Percentiles rank a stretch among this genome's conserved stretches.
These are phyloP conservation scores for Geococcyx californianus DNA, from an alignment of 2,113 vertebrate species.

Conservation along the genomic window DNA sequence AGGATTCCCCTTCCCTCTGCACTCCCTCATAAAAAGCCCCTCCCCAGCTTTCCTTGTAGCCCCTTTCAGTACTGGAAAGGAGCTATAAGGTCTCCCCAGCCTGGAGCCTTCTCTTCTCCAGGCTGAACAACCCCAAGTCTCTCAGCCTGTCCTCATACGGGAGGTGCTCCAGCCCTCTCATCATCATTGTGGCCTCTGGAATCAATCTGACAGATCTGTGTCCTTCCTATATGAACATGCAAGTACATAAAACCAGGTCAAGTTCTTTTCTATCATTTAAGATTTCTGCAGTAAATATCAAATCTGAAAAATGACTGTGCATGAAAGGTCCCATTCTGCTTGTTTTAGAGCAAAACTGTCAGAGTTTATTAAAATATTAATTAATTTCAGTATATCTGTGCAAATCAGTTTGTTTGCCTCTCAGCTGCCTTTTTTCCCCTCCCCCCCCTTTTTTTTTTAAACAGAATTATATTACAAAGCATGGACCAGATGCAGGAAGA, in stretches of 20 bases:
- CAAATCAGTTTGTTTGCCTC: not conserved
- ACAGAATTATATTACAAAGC: not conserved
- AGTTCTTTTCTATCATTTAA: not conserved
- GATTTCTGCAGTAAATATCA: not conserved
- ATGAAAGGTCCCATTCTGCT: not conserved
- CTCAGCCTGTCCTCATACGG: no score
- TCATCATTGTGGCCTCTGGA: no score
- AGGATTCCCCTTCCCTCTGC: no score
- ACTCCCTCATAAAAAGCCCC: no score
- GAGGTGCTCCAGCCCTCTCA: no score
- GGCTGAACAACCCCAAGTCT: no score
- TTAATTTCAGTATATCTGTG: not conserved
- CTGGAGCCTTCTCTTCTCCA: no score
- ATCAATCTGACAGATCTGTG: no score
- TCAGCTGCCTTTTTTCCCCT: not conserved
- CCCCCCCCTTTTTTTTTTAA: not conserved
- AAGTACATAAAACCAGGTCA: not conserved
- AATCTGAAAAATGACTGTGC: not conserved
- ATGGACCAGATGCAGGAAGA: constrained; percentile 2
- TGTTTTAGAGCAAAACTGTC: not conserved
- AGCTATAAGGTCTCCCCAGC: no score
- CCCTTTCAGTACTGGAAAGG: no score
- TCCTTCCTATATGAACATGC: not conserved
- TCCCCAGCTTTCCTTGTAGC: no score
- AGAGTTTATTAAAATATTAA: not conserved